Percentiles rank a stretch among this genome's conserved stretches.
Conservation (phyloP, 1,140 invertebrate genomes). For the Melanaphis sacchari region DNA sequence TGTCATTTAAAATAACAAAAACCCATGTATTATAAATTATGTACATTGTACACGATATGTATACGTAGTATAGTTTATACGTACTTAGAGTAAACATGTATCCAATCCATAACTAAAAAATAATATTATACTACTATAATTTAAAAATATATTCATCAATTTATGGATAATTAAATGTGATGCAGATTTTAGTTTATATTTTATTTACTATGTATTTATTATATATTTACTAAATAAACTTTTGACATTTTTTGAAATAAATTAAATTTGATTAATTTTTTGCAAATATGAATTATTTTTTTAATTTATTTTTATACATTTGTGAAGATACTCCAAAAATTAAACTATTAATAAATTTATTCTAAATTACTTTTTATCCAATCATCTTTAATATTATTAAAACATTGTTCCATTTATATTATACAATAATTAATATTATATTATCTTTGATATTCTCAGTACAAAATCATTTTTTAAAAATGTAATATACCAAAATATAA, state of each 20-base stretch:
- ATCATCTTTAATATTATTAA: not conserved
- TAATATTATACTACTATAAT: not conserved
- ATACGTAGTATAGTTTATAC: not conserved
- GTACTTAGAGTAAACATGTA: not conserved
- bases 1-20: constrained; percentile 15
- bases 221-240: not conserved
- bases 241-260: not conserved
- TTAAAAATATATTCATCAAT: not conserved
- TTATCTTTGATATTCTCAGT: too few relatives aligned
- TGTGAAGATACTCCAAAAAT: not conserved
- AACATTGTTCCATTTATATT: not conserved
- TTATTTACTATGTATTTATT: not conserved
- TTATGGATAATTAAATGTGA: not conserved
- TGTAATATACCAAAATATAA: too few relatives aligned
- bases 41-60: not conserved
- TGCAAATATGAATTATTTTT: not conserved
- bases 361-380: not conserved
- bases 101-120: not conserved
- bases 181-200: not conserved
- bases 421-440: not conserved
- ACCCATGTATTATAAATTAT: not conserved
- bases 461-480: too few relatives aligned
- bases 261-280: not conserved
- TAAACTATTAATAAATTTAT: not conserved
- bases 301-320: not conserved